A percentile compares a stretch with the other conserved stretches of the same genome.
Evolutionary conservation across 2,797 vertebrate genomes (phyloP).

Genomic region (Epinephelus awoara): DNA sequence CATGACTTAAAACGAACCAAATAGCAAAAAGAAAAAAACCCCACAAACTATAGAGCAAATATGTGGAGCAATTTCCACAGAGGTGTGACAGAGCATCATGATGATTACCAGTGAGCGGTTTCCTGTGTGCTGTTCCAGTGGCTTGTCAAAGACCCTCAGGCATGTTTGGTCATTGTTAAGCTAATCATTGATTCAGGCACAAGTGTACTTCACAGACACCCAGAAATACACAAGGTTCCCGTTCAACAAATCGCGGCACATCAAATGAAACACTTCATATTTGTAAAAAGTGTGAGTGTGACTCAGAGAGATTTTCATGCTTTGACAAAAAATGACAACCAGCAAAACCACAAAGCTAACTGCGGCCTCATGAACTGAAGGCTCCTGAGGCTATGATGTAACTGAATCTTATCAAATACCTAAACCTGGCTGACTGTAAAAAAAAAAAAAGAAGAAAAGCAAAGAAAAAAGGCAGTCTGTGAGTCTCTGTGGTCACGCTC

Average conservation of each 20-base stretch:
- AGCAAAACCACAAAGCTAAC: not conserved
- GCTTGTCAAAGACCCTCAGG: conserved; percentile 16
- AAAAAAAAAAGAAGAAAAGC: not conserved
- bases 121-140: conserved; percentile 40
- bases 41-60: not conserved
- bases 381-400: not conserved
- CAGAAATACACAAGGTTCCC: not conserved
- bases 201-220: not conserved
- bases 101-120: conserved; percentile 8
- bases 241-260: not conserved
- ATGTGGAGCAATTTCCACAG: not conserved
- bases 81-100: not conserved
- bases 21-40: no score
- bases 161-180: conserved; percentile 28
- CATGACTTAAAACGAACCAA: not conserved
- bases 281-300: not conserved
- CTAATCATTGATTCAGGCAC: conserved; percentile 55
- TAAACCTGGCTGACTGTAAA: conserved; percentile 6
- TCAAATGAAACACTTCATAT: not conserved
- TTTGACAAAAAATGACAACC: not conserved
- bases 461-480: conserved; percentile 25
- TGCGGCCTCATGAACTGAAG: not conserved
- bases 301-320: not conserved
- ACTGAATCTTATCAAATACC: conserved; percentile 49
- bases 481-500: conserved; percentile 56